These are phyloP conservation scores for Ormyrus pomaceus DNA, from an alignment of 2,888 invertebrate species.

Conservation along the genomic window DNA sequence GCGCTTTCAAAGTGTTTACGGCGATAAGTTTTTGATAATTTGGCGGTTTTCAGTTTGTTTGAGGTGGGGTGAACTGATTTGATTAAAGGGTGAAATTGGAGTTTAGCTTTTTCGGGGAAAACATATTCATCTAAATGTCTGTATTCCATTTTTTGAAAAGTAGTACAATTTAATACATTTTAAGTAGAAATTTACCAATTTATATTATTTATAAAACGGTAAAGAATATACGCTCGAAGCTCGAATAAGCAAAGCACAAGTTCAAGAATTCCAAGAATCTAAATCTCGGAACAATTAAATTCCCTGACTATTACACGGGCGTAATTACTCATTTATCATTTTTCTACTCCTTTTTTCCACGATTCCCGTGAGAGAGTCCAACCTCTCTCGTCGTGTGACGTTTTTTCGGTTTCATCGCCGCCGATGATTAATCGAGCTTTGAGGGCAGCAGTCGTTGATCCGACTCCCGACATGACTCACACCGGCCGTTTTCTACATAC, in stretches of 20 bases:
- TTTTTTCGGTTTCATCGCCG: conserved; percentile 55
- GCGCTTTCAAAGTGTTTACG: conserved; percentile 47
- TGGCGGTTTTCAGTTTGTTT: conserved; percentile 23
- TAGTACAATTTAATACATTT: too few relatives aligned
- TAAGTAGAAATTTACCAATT: too few relatives aligned
- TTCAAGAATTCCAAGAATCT: too few relatives aligned
- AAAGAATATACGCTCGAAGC: too few relatives aligned
- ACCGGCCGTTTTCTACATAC: not conserved
- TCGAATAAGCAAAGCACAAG: too few relatives aligned
- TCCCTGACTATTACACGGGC: conserved; percentile 2
- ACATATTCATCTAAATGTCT: too few relatives aligned
- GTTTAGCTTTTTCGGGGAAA: not conserved
- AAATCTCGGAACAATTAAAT: not conserved
- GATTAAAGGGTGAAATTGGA: conserved; percentile 31
- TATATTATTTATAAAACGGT: too few relatives aligned
- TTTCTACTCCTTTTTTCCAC: conserved; percentile 49
- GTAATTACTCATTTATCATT: conserved; percentile 55
- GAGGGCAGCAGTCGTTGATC: conserved; percentile 48
- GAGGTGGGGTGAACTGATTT: not conserved
- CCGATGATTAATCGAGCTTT: conserved; percentile 57
- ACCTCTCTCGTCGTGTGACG: conserved; percentile 31
- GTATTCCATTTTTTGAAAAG: too few relatives aligned
- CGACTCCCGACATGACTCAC: conserved; percentile 50
- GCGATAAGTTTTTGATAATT: conserved; percentile 40
- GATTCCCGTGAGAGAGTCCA: conserved; percentile 31